Base-by-base conservation (phyloP, 2,888 invertebrate species). In the Suillia variegata region DNA sequence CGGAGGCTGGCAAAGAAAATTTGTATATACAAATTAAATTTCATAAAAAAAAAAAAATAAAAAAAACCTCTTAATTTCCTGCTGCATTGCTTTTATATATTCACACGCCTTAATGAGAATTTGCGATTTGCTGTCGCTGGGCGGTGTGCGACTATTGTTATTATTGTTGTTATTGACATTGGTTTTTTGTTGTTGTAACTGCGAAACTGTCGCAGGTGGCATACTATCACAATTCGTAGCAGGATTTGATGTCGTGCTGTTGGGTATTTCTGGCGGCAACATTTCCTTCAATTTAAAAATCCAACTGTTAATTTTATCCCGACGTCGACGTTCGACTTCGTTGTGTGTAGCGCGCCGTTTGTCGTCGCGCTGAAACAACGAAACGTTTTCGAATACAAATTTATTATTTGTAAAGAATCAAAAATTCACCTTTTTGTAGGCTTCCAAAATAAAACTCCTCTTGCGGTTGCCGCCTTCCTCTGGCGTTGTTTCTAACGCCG, bases 301-400 rank as follows among this genome's bases (percentile, higher is more conserved):
- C 97, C 97, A 98, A 76, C 90, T 94, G 81, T 98, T 98, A 65
- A 98, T 98, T 85, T 97, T 98, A 78, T 97, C 96, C 69, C 98
- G 84, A 49, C 98, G 85, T 64, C 97, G 85, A 70, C 97, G 87
- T 81, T 98, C 97, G 1, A 98, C 96, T 85, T 96, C 96, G 79
- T 97, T 97, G 80, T 97, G 96, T 18, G 95, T 96, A 2, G 94
- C 94, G 77, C 96, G 85, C 67, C 96, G 85, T 76, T 92, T 88
- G 74, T 96, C 95, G 74, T 96, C 95, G 62, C 94, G 87, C 89
- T 90, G 48, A 20, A 57, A 50, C 8, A 24, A 6, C 4, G 48
- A 20, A 15, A 21, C 13, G 21, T 48, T 48, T n/a, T 12, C 2
- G 18, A 48, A 48, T 4, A 10, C n/a, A n/a, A 42, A 8, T 42